Conservation (phyloP, 1,140 invertebrate genomes). For the Philopotamus ludificatus region DNA sequence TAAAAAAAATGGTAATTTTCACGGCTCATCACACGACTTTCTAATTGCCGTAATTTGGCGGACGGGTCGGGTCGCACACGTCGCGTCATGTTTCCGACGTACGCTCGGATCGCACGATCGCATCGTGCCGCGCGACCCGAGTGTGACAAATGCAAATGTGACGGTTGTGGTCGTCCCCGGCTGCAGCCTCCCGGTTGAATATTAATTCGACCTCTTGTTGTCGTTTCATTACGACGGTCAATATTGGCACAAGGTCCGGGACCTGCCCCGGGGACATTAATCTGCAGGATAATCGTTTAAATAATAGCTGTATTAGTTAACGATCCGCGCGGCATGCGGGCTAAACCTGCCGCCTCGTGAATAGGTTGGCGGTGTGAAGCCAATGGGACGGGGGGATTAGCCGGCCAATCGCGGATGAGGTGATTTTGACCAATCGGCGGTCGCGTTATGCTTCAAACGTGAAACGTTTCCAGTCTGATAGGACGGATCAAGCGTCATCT, state of each 20-base stretch:
- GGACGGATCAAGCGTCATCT: no score
- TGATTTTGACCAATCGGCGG: no score
- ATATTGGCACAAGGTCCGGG: constrained; percentile 15
- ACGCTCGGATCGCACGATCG: no score
- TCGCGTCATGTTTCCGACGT: no score
- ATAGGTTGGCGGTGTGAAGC: no score
- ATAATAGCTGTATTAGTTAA: neutral
- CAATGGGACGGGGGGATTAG: no score
- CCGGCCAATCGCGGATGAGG: no score
- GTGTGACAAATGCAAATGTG: constrained; percentile 26
- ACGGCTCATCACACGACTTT: neutral
- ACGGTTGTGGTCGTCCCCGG: neutral
- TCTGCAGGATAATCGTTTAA: constrained; percentile 12
- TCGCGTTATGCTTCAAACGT: no score
- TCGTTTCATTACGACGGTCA: constrained; percentile 37
- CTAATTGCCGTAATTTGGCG: constrained; percentile 25
- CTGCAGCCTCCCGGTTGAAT: constrained; percentile 17
- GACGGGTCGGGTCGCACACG: constrained; percentile 35
- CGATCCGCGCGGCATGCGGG: neutral
- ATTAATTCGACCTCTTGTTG: constrained; percentile 30
- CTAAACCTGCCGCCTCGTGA: no score
- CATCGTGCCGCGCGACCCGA: neutral
- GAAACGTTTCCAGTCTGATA: no score
- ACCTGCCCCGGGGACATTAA: neutral
- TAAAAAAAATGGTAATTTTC: neutral